Evolutionary conservation across 2,113 vertebrate species (phyloP), one percentile per base, ranked within the genome.

Genomic region (Galemys pyrenaicus): DNA sequence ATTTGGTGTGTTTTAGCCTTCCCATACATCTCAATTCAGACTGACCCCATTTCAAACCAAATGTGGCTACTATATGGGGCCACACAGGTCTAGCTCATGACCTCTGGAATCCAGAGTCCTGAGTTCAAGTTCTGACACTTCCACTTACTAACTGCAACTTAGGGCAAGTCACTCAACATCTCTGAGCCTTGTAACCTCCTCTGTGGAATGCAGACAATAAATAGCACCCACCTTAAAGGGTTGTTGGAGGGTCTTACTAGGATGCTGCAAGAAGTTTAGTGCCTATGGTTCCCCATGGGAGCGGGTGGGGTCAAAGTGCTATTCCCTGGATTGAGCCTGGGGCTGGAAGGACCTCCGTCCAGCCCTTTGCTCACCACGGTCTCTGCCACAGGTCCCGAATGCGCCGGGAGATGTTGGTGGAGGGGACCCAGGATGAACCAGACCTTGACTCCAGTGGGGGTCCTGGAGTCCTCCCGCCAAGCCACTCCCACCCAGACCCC

Each of bases 331-430:
- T 68, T 12, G 51, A 54, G 39, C 22, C 79, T 32, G 5, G 74
- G 62, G 32, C 13, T 64, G 11, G 44, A 3, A 13, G 6, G 58
- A 5, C 35, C 41, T 62, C 65, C 8, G 5, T 15, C 54, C 35
- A 49, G 71, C 85, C 44, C 65, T 78, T 60, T 12, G n/a, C 95
- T 97, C 84, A 94, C 54, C 75, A 0, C 64, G 0, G 1, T 85
- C 94, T 95, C 91, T 94, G 65, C 94, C 71, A n/a, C 98, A 99
- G 99, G 98, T 99, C 99, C 44, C 98, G 99, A 92, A 99, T 99
- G 99, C 99, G 99, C 70, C 98, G 99, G 35, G 99, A 99, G 98
- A 99, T 99, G 96, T 98, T 99, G 94, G 98, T 99, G 98, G 99
- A 99, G 92, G 99, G 99, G 9, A 83, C 99, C 0, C 99, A 99